phyloP scores from a whole-genome alignment of 1,140 invertebrate genomes.

The Drosophila equinoxialis region DNA sequence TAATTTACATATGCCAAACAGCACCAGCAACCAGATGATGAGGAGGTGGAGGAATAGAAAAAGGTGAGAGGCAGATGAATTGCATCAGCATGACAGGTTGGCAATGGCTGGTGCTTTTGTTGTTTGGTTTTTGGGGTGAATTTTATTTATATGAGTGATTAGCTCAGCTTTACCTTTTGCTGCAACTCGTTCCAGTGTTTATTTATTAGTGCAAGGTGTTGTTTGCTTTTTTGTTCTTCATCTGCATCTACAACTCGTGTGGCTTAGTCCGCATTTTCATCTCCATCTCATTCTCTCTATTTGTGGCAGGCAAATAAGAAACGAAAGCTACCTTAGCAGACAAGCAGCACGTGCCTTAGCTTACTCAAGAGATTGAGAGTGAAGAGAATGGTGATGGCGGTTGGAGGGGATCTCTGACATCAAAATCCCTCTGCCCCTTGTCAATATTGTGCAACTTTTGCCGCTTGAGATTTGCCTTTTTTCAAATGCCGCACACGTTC shows the following conservation, averaged over 20 bases:
- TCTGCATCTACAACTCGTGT: neutral
- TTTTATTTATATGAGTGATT: constrained; percentile 80
- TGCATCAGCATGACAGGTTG: constrained; percentile 27
- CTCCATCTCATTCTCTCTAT: constrained; percentile 40
- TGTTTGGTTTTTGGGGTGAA: constrained; percentile 8
- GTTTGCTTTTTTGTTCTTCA: constrained; percentile 30
- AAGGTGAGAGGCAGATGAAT: constrained; percentile 19
- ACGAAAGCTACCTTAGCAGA: constrained; percentile 38
- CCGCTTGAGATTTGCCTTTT: constrained; percentile 68
- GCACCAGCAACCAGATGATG: constrained; percentile 33
- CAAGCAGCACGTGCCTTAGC: constrained; percentile 39
- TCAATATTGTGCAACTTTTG: constrained; percentile 60
- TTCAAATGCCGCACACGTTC: constrained; percentile 70
- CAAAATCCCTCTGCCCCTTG: constrained; percentile 35
- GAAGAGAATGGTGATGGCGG: neutral
- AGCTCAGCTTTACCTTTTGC: constrained; percentile 45
- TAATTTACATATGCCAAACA: constrained; percentile 79
- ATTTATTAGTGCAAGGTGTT: constrained; percentile 73
- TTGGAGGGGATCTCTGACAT: neutral
- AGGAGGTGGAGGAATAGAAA: constrained; percentile 21
- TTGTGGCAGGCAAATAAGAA: constrained; percentile 70
- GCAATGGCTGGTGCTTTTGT: neutral
- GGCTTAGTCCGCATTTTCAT: constrained; percentile 23
- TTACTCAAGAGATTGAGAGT: neutral
- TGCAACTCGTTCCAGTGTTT: constrained; percentile 43